A percentile compares a stretch with the other conserved stretches of the same genome.
Evolutionary conservation across 2,113 vertebrate genomes (phyloP).

Genomic region (Herpailurus yagouaroundi): DNA sequence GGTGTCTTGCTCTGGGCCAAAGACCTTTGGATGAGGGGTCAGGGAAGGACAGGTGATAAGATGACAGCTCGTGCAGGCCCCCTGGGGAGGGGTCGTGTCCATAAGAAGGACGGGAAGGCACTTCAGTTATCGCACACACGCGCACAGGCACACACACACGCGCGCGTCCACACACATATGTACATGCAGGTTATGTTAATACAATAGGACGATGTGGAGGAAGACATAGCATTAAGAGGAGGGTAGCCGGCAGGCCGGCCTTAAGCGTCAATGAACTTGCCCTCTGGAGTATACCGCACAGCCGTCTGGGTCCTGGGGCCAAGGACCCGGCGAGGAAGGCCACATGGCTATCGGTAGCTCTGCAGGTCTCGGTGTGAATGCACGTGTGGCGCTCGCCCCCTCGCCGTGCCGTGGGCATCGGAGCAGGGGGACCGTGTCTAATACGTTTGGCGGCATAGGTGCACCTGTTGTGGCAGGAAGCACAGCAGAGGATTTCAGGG

Average conservation of each 20-base stretch:
- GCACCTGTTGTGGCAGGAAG: rapidly evolving
- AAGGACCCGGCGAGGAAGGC: background rate
- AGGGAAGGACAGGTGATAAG: background rate
- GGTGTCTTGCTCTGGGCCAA: background rate
- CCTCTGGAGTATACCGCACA: rapidly evolving
- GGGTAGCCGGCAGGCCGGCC: background rate
- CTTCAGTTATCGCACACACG: background rate
- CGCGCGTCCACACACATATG: no score
- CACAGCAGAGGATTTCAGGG: rapidly evolving
- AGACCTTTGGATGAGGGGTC: background rate
- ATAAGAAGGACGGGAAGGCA: background rate
- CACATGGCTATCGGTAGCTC: rapidly evolving
- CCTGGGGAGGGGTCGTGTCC: background rate
- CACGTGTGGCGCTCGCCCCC: rapidly evolving
- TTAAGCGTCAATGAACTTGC: background rate
- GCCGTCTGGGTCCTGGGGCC: background rate
- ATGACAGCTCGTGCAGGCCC: background rate
- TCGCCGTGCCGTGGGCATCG: rapidly evolving
- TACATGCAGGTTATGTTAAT: background rate
- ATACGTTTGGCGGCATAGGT: rapidly evolving
- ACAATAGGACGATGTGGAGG: no score
- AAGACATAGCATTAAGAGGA: background rate
- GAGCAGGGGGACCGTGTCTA: background rate
- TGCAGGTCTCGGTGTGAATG: rapidly evolving
- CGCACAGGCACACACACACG: background rate